These are phyloP conservation scores for Scomber scombrus DNA, from an alignment of 2,113 vertebrate genomes.

Conservation along the genomic window DNA sequence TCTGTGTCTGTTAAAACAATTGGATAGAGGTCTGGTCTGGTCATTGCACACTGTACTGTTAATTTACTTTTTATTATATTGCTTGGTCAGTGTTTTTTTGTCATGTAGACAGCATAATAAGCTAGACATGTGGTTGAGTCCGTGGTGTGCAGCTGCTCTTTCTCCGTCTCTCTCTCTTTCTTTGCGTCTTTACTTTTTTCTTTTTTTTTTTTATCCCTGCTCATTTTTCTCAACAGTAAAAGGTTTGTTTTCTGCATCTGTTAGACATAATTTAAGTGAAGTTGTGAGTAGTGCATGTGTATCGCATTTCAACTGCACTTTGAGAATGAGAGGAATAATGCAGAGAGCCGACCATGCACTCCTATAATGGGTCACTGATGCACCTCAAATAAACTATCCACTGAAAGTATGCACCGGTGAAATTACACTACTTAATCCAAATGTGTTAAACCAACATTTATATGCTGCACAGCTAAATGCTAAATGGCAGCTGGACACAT, in stretches of 20 bases:
- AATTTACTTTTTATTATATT: constrained; percentile 15
- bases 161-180: background rate
- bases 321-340: background rate
- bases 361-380: constrained; percentile 12
- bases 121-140: constrained; percentile 40
- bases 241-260: constrained; percentile 9
- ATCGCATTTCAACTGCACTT: background rate
- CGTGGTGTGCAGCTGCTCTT: constrained; percentile 29
- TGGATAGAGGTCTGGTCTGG: constrained; percentile 3
- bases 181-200: background rate
- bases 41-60: constrained; percentile 16
- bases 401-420: constrained; percentile 27
- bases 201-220: constrained; percentile 2
- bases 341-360: background rate
- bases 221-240: background rate
- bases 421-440: background rate
- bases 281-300: background rate
- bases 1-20: constrained; percentile 19
- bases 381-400: constrained; percentile 14
- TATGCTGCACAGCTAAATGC: constrained; percentile 38
- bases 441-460: constrained; percentile 44
- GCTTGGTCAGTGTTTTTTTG: constrained; percentile 1
- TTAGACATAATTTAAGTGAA: constrained; percentile 3
- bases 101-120: constrained; percentile 33
- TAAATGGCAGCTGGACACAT: constrained; percentile 61